phyloP scores from a whole-genome alignment of 1,140 invertebrate species.

The Lepidotrigona ventralis region DNA sequence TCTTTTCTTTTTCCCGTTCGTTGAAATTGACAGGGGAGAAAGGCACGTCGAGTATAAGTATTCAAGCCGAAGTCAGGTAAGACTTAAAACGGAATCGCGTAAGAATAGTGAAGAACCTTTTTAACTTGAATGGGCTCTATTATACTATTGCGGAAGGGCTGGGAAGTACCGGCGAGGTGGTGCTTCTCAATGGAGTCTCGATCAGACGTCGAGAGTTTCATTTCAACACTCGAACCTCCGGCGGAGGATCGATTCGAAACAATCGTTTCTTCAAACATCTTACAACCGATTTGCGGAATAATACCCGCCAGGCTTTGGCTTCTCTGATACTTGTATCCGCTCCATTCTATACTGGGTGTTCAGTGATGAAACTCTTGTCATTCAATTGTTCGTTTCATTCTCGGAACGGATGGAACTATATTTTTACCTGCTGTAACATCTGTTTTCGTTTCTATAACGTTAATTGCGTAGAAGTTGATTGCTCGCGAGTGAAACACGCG shows the following conservation, averaged over 20 bases:
- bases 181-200: slow-evolving; percentile 55
- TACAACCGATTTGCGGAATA: slow-evolving; percentile 61
- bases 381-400: neutral
- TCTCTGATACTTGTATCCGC: slow-evolving; percentile 55
- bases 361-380: neutral
- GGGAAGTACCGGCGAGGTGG: slow-evolving; percentile 56
- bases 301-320: slow-evolving; percentile 55
- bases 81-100: slow-evolving; percentile 54
- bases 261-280: slow-evolving; percentile 70
- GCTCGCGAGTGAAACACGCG: neutral
- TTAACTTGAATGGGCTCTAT: slow-evolving; percentile 63
- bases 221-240: slow-evolving; percentile 63
- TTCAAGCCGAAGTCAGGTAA: slow-evolving; percentile 51
- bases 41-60: slow-evolving; percentile 42
- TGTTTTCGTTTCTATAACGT: neutral
- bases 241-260: slow-evolving; percentile 63
- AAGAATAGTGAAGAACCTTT: slow-evolving; percentile 63
- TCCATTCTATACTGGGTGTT: slow-evolving; percentile 50
- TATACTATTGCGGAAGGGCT: slow-evolving; percentile 62
- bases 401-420: neutral
- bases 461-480: neutral
- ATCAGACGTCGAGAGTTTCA: slow-evolving; percentile 66
- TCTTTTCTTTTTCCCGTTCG: neutral
- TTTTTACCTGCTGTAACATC: neutral
- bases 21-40: slow-evolving; percentile 6